Evolutionary conservation across 2,888 invertebrate genomes (phyloP).

Genomic region (Tetragonula carbonaria): DNA sequence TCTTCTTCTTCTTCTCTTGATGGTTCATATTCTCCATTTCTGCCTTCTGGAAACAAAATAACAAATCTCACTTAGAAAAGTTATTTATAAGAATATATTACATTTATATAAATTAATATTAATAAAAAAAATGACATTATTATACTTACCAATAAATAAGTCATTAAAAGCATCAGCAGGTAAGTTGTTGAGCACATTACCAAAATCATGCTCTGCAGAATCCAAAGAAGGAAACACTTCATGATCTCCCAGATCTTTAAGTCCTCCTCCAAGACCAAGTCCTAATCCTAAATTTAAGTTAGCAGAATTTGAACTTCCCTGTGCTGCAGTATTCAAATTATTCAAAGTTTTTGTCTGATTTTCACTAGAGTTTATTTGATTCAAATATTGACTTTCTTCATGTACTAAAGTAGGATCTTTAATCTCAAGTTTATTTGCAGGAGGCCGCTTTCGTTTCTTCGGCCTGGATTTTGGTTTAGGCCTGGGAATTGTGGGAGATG

Average conservation of each 20-base stretch:
- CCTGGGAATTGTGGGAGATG: slow-evolving; percentile 86
- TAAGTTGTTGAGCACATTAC: slow-evolving; percentile 91
- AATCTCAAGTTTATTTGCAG: slow-evolving; percentile 72
- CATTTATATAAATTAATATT: neutral
- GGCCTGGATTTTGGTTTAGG: slow-evolving; percentile 81
- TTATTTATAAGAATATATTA: neutral
- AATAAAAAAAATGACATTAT: neutral
- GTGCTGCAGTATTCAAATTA: slow-evolving; percentile 77
- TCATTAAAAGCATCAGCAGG: slow-evolving; percentile 94
- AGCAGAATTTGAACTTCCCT: slow-evolving; percentile 75
- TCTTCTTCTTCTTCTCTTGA: slow-evolving; percentile 94
- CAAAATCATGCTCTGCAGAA: slow-evolving; percentile 90
- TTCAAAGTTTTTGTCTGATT: slow-evolving; percentile 80
- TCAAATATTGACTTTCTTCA: slow-evolving; percentile 71
- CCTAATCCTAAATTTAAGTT: slow-evolving; percentile 79
- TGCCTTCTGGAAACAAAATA: slow-evolving; percentile 85
- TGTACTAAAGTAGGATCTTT: slow-evolving; percentile 67
- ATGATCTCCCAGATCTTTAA: slow-evolving; percentile 81
- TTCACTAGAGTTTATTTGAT: slow-evolving; percentile 74
- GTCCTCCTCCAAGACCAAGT: slow-evolving; percentile 76
- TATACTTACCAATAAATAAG: slow-evolving; percentile 88
- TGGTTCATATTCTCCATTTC: slow-evolving; percentile 89
- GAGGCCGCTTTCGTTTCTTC: slow-evolving; percentile 81
- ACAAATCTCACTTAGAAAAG: slow-evolving; percentile 33
- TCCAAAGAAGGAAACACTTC: slow-evolving; percentile 83